Conservation (phyloP, 2,113 vertebrate species). For the Petroica traversi region DNA sequence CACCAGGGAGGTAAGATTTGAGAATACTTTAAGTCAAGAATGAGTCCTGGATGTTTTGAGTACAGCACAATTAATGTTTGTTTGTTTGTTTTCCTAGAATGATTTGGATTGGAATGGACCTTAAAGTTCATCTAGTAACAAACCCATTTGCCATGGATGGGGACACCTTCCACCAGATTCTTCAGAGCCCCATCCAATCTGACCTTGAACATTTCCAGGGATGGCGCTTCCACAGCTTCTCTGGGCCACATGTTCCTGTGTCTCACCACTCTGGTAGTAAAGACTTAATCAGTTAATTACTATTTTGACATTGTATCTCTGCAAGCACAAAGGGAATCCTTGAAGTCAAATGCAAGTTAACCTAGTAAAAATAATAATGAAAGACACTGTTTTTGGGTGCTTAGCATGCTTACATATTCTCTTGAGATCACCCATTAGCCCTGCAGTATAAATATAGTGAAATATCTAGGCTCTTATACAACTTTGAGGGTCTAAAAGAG, state of each 20-base stretch:
- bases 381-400: background rate
- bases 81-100: background rate
- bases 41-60: background rate
- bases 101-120: background rate
- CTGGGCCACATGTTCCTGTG: background rate
- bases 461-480: background rate
- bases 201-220: background rate
- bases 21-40: background rate
- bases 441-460: background rate
- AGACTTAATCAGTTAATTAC: background rate
- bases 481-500: background rate
- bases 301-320: background rate
- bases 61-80: background rate
- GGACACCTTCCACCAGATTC: background rate
- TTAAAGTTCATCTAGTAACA: background rate
- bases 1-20: background rate
- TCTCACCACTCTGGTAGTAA: background rate
- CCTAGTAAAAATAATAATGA: background rate
- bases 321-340: background rate
- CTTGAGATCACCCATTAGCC: background rate
- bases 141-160: background rate
- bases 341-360: background rate
- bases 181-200: background rate
- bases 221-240: background rate
- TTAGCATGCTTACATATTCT: background rate